A percentile compares a stretch with the other conserved stretches of the same genome.
phyloP scores from a whole-genome alignment of 2,797 vertebrate species.

The Chaetodon trifasciatus region DNA sequence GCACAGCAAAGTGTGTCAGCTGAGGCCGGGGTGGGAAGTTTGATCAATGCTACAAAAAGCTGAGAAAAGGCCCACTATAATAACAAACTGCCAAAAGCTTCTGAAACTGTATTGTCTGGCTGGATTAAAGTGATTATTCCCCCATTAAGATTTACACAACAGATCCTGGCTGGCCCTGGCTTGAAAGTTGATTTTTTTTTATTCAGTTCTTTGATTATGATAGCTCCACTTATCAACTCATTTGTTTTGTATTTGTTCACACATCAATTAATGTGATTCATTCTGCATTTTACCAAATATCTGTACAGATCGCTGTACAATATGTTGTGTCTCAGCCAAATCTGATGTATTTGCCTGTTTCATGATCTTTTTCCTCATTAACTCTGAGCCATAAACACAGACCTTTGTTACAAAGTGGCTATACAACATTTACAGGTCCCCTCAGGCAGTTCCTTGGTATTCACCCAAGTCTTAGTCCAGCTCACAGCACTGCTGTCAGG shows the following conservation, averaged over 20 bases:
- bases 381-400: background rate
- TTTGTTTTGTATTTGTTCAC: background rate
- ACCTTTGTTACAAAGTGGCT: slow-evolving; percentile 1
- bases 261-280: background rate
- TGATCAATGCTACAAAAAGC: background rate
- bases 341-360: background rate
- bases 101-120: background rate
- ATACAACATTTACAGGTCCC: slow-evolving; percentile 18
- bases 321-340: background rate
- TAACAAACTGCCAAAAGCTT: slow-evolving; percentile 9
- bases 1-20: slow-evolving; percentile 13
- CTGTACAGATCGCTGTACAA: background rate
- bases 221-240: background rate
- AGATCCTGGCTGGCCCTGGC: background rate
- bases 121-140: slow-evolving; percentile 49
- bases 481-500: slow-evolving; percentile 79
- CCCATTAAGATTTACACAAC: slow-evolving; percentile 22
- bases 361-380: background rate
- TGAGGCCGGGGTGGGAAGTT: slow-evolving; percentile 19
- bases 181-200: background rate
- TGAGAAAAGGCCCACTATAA: background rate
- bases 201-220: background rate
- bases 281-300: background rate
- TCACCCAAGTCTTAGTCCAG: slow-evolving; percentile 42
- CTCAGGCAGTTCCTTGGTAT: slow-evolving; percentile 53